These are phyloP conservation scores for Oreotrochilus melanogaster DNA, from an alignment of 2,113 vertebrate genomes.

Conservation along the genomic window DNA sequence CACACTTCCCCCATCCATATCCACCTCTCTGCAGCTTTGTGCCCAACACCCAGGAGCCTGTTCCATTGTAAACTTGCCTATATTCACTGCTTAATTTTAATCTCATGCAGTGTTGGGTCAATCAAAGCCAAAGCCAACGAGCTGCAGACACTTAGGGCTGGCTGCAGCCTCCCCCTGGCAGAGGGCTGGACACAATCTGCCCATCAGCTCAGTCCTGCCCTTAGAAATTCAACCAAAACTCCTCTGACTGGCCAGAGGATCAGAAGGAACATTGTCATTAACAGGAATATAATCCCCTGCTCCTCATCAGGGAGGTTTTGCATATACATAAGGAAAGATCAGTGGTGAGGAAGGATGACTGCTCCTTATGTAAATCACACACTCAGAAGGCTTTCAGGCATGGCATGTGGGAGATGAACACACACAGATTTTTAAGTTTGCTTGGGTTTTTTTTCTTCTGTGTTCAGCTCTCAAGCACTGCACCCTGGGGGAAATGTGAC, in stretches of 20 bases:
- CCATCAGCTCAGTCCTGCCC: slow-evolving; percentile 16
- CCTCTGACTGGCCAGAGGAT: slow-evolving; percentile 46
- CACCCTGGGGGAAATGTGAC: neutral
- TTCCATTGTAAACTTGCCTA: slow-evolving; percentile 3
- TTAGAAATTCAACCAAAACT: slow-evolving; percentile 15
- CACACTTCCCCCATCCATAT: neutral
- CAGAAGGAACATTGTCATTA: slow-evolving; percentile 40
- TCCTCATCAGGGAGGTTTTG: slow-evolving; percentile 65
- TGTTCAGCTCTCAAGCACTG: neutral
- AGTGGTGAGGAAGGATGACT: neutral
- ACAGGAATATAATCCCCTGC: neutral
- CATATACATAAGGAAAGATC: slow-evolving; percentile 53
- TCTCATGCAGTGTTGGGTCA: slow-evolving; percentile 42
- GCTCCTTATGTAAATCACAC: slow-evolving; percentile 60
- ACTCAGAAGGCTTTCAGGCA: slow-evolving; percentile 25
- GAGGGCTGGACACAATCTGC: slow-evolving; percentile 26
- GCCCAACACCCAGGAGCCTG: neutral
- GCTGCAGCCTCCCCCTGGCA: slow-evolving; percentile 34
- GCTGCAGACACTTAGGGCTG: neutral
- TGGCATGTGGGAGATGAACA: neutral
- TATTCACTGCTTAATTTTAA: slow-evolving; percentile 21
- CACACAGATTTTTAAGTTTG: neutral
- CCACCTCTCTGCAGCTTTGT: slow-evolving; percentile 19
- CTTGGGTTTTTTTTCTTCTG: neutral
- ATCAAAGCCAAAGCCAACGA: slow-evolving; percentile 47